Conservation (phyloP, 1,140 invertebrate species). For the Cydia splendana region DNA sequence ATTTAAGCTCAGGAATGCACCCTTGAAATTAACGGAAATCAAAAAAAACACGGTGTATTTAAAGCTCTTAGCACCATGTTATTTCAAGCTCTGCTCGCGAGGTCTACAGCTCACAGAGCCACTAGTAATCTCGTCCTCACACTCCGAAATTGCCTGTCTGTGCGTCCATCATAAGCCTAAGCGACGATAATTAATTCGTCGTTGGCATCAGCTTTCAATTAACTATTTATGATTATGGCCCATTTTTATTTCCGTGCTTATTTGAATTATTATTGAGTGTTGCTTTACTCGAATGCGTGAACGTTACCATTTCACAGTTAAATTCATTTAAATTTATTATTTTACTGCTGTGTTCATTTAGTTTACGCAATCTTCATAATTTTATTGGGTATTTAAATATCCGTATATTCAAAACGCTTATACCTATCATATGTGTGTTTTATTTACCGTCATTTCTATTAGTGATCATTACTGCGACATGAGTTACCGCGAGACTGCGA, state of each 20-base stretch:
- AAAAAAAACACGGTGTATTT: no score
- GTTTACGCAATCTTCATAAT: neutral
- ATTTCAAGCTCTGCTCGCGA: no score
- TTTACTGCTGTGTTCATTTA: conserved; percentile 1
- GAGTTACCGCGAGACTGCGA: conserved; percentile 63
- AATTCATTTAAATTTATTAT: neutral
- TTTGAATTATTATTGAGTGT: conserved; percentile 26
- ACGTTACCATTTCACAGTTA: conserved; percentile 12
- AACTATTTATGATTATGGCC: conserved; percentile 35
- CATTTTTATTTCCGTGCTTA: conserved; percentile 17
- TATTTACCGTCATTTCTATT: conserved; percentile 48
- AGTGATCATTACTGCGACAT: conserved; percentile 60
- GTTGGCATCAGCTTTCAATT: conserved; percentile 49
- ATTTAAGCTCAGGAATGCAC: no score
- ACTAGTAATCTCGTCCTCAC: conserved; percentile 65
- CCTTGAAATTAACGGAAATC: no score
- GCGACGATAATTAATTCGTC: conserved; percentile 56
- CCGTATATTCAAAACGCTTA: neutral
- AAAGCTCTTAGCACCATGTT: no score
- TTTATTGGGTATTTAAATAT: neutral
- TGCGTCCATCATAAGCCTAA: conserved; percentile 47
- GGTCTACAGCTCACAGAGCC: no score
- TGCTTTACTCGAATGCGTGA: conserved; percentile 18
- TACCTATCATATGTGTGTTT: conserved; percentile 22
- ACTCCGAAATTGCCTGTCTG: conserved; percentile 56